Base-by-base conservation (phyloP, 2,797 vertebrate genomes). In the Crenuchus spilurus region DNA sequence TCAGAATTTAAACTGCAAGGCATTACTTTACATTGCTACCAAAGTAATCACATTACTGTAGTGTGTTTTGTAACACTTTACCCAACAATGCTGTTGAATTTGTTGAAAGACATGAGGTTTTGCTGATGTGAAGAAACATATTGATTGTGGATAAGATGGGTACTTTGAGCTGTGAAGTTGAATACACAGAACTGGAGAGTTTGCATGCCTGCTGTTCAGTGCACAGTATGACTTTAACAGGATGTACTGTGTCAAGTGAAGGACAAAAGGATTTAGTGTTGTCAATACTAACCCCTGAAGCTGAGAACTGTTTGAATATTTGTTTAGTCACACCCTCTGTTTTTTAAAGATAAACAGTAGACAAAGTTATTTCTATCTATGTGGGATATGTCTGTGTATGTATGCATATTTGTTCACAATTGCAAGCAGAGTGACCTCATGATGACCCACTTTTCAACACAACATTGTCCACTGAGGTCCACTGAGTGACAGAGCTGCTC, bases 401-500 rank as follows among this genome's bases (percentile, higher is more conserved):
- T 63, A 44, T 64, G 66, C 46, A 30, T 46, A 7, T 61, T 20
- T 55, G 48, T 63, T 13, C 28, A 48, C 42, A 26, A 20, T 22
- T 30, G 28, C 22, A 63, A 7, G 24, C 64, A 74, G 46, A 4
- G 1, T 55, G 33, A 63, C 60, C 41, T 66, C 14, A 66, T 22
- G 63, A 61, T 66, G 48, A 66, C 72, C 58, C 30, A 61, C 30
- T 60, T 76, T 71, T 72, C 41, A 63, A 44, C n/a, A 26, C 16
- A 37, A 30, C n/a, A 22, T 31, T 35, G 46, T 66, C 60, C 22
- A 44, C 71, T 31, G 48, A 39, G 66, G 66, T 66, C 61, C 37
- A 51, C 18, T 76, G 55, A 41, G 18, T 74, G 67, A 46, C 67
- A 16, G 70, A 42, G 22, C 37, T 41, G 74, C 70, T 74, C 70